Percentiles rank a stretch among this genome's conserved stretches.
phyloP scores from a whole-genome alignment of 2,888 invertebrate genomes.

The Clostera curtula region DNA sequence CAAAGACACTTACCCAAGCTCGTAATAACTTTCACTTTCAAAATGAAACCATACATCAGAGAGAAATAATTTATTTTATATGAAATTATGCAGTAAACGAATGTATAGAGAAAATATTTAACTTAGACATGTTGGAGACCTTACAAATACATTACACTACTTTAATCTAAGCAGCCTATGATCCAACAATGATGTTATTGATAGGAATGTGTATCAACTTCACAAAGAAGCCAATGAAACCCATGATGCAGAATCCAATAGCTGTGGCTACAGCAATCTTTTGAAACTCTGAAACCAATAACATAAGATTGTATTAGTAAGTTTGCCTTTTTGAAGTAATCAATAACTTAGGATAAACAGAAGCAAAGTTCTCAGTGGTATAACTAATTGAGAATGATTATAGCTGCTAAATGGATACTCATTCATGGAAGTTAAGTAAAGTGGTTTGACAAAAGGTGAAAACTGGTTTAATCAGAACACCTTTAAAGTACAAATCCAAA shows the following conservation, averaged over 20 bases:
- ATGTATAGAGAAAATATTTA: constrained; percentile 40
- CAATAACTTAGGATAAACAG: too few relatives aligned
- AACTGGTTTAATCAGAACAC: too few relatives aligned
- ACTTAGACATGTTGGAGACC: constrained; percentile 46
- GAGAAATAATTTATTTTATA: constrained; percentile 62
- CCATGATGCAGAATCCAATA: constrained; percentile 99
- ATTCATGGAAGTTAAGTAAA: too few relatives aligned
- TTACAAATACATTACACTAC: constrained; percentile 49
- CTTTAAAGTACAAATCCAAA: too few relatives aligned
- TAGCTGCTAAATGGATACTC: too few relatives aligned
- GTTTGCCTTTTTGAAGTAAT: too few relatives aligned
- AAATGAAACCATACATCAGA: constrained; percentile 24
- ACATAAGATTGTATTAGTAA: too few relatives aligned
- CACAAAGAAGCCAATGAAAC: constrained; percentile 99
- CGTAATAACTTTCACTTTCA: background rate
- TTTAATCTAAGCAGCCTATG: constrained; percentile 59
- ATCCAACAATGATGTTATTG: constrained; percentile 95
- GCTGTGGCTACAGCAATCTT: constrained; percentile 99
- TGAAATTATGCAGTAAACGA: constrained; percentile 36
- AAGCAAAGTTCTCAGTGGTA: background rate
- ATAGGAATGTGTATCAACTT: constrained; percentile 99
- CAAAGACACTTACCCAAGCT: too few relatives aligned
- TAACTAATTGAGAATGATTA: too few relatives aligned
- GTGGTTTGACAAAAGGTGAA: too few relatives aligned
- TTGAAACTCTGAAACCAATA: constrained; percentile 89